Evolutionary conservation across 2,113 vertebrate genomes (phyloP), one percentile per base, ranked within the genome.

Genomic region (Jacana jacana): DNA sequence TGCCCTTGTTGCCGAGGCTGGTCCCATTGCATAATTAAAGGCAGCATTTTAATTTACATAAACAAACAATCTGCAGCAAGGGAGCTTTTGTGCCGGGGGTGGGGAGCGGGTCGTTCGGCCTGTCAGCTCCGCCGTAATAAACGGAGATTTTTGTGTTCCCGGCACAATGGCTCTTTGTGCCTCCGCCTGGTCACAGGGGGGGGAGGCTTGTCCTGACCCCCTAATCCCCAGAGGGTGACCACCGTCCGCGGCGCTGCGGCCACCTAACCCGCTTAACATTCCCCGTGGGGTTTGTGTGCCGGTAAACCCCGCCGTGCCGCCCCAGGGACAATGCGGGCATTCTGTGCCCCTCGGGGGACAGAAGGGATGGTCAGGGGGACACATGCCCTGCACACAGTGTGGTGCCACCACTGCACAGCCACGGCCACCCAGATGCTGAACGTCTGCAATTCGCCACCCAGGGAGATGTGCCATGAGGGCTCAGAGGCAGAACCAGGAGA

Each of bases 131-230:
- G 40, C 72, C 65, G 93, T 81, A 95, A 97, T 98, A 97, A 99
- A 97, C 98, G 95, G 97, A 89, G 98, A 98, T 98, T 98, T 98
- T 98, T 99, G 98, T 99, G 91, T 97, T 97, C 65, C 3, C 54
- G 81, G 95, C 97, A 99, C 98, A 99, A 99, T 83, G 98, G 97
- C 60, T 70, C 98, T 99, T 99, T 99, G 99, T 99, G 93, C 55
- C 90, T 82, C 95, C 40, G 97, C 98, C 94, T 90, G 95, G 93
- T 95, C 98, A 98, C 98, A n/a, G n/a, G 98, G 98, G 97, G 96
- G 93, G 84, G 46, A 78, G 60, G 77, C 98, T 99, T 99, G 98
- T 99, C 96, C 97, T 80, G 80, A 95, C 97, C 98, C 94, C 94
- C 97, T 98, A 99, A 99, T 99, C 99, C 98, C 68, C 68, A 57